Evolutionary conservation across 2,888 invertebrate genomes (phyloP).

Genomic region (Deroplatys truncata): DNA sequence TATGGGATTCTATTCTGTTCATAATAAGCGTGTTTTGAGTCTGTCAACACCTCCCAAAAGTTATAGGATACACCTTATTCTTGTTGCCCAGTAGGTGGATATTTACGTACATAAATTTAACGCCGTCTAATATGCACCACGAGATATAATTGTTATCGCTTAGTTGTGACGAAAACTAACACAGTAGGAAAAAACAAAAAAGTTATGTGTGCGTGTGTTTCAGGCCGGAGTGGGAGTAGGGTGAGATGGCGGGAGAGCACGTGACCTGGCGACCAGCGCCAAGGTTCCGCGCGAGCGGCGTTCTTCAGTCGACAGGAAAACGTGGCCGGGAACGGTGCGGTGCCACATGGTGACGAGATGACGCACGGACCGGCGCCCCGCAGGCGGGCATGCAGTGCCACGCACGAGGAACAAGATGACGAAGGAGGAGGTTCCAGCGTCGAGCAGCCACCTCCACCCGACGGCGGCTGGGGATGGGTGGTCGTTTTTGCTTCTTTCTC

Average conservation of each 20-base stretch:
- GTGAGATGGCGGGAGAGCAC: background rate
- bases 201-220: background rate
- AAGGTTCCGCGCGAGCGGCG: background rate
- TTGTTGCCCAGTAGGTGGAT: too few species aligned
- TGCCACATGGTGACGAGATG: slow-evolving; percentile 14
- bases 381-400: slow-evolving; percentile 13
- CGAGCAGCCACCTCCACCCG: slow-evolving; percentile 58
- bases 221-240: background rate
- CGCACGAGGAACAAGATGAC: background rate
- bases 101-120: too few species aligned
- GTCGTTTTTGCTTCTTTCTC: slow-evolving; percentile 93
- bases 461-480: slow-evolving; percentile 95
- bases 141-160: background rate
- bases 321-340: background rate
- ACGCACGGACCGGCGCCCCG: slow-evolving; percentile 25
- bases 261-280: background rate
- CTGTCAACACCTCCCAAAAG: too few species aligned
- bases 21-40: too few species aligned
- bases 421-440: background rate
- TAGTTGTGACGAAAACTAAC: background rate
- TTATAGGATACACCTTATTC: too few species aligned
- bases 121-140: background rate
- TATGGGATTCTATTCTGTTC: too few species aligned
- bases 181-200: background rate
- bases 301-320: background rate